Percentiles rank a stretch among this genome's conserved stretches.
Evolutionary conservation across 2,113 vertebrate species (phyloP).

Genomic region (Pandion haliaetus): DNA sequence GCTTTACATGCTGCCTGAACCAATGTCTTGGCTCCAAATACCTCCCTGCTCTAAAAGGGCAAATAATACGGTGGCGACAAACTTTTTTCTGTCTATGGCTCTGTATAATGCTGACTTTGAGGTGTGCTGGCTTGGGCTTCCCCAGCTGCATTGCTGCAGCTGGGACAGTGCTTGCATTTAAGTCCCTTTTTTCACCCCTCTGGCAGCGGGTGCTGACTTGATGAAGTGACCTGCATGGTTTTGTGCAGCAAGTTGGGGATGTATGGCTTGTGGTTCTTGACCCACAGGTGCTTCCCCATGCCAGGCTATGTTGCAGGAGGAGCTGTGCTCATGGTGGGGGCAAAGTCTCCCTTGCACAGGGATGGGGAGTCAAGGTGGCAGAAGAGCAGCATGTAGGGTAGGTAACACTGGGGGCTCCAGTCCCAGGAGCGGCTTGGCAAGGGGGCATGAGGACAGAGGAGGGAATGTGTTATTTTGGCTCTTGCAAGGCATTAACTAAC

Average conservation of each 20-base stretch:
- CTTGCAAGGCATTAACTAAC: background rate
- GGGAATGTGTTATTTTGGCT: background rate
- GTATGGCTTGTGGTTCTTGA: background rate
- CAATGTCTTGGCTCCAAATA: background rate
- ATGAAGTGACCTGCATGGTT: background rate
- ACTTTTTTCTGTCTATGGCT: background rate
- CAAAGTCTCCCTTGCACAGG: background rate
- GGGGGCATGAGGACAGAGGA: background rate
- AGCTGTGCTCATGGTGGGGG: background rate
- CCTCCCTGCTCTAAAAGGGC: background rate
- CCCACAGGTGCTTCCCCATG: background rate
- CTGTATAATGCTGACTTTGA: background rate
- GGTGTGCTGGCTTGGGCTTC: background rate
- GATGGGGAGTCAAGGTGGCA: background rate
- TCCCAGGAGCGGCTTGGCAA: background rate
- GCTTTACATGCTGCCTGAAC: slow-evolving; percentile 2
- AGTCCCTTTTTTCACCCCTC: background rate
- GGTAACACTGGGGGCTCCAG: background rate
- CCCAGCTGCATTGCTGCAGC: background rate
- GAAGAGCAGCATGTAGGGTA: background rate
- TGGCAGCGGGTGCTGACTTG: background rate
- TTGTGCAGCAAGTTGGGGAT: background rate
- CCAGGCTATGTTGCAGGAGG: background rate
- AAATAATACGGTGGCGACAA: background rate
- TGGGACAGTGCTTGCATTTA: background rate